Conservation (phyloP, 2,888 invertebrate species). For the Eupithecia subumbrata region DNA sequence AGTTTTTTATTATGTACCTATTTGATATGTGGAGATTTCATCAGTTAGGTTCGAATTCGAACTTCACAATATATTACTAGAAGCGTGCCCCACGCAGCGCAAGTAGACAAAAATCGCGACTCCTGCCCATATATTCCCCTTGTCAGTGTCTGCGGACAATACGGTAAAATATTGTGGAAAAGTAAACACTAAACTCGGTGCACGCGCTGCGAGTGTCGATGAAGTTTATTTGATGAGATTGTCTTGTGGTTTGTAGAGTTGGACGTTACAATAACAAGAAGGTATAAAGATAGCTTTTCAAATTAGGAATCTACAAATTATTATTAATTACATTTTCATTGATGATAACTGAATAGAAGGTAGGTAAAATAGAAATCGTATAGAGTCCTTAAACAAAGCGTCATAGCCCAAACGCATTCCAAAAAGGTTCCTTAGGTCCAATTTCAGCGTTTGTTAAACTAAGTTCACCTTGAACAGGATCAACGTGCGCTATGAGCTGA, state of each 20-base stretch:
- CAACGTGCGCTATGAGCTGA: neutral
- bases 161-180: constrained; percentile 73
- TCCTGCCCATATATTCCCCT: constrained; percentile 73
- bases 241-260: neutral
- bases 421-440: neutral
- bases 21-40: constrained; percentile 39
- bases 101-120: constrained; percentile 80
- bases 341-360: too few species aligned
- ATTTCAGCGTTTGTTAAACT: neutral
- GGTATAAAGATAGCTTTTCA: neutral
- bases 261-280: neutral
- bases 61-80: constrained; percentile 55
- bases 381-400: neutral
- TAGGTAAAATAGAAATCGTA: neutral
- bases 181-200: constrained; percentile 75
- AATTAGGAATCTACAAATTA: neutral
- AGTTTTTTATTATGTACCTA: too few species aligned
- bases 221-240: constrained; percentile 53
- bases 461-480: neutral
- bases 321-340: too few species aligned
- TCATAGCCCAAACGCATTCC: neutral
- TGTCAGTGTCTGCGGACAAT: constrained; percentile 72
- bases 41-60: constrained; percentile 32
- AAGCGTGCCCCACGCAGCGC: constrained; percentile 73
- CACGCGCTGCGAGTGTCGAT: constrained; percentile 71